Evolutionary conservation across 2,797 vertebrate genomes (phyloP), one percentile per base, ranked within the genome.

Genomic region (Merluccius polli): DNA sequence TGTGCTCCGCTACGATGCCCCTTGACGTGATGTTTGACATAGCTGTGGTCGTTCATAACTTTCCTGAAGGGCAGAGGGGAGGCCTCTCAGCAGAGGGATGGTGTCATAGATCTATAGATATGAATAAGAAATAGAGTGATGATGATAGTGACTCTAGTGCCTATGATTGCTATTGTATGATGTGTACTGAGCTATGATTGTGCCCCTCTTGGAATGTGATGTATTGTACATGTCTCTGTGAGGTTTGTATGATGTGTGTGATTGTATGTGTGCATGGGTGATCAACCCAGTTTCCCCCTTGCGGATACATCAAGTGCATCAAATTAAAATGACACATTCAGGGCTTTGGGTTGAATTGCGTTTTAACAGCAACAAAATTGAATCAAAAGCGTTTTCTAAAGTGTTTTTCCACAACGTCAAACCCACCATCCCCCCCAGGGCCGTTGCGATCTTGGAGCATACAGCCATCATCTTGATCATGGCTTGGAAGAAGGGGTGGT

Each of bases 401-500:
- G 13, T 29, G 4, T 4, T 29, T 27, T 68, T 68, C 65, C 30
- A 12, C 24, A 29, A 13, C 27, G 6, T 68, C 15, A 80, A 41
- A 9, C 82, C 75, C 36, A 89, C 88, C 88, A 89, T 84, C 13
- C 75, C n/a, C n/a, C 76, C 87, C 89, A 90, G 9, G 85, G 70
- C 67, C 89, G 73, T 84, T 87, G 36, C 9, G 1, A 86, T 75
- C 73, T 86, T 88, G 67, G 75, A 1, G 27, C 52, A 83, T 32
- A 86, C 85, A 21, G 71, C n/a, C 12, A 84, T 80, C 4, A 63
- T 15, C 73, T 83, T 75, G 21, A 88, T 81, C 73, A 77, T 71
- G 29, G 70, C 74, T 68, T 71, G 72, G 30, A 80, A 76, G 35
- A 36, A 76, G 75, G 83, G 63, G 7, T 89, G 80, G 0, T 82